Evolutionary conservation across 2,113 vertebrate species (phyloP), one percentile per base, ranked within the genome.

Genomic region (Plecotus auritus): DNA sequence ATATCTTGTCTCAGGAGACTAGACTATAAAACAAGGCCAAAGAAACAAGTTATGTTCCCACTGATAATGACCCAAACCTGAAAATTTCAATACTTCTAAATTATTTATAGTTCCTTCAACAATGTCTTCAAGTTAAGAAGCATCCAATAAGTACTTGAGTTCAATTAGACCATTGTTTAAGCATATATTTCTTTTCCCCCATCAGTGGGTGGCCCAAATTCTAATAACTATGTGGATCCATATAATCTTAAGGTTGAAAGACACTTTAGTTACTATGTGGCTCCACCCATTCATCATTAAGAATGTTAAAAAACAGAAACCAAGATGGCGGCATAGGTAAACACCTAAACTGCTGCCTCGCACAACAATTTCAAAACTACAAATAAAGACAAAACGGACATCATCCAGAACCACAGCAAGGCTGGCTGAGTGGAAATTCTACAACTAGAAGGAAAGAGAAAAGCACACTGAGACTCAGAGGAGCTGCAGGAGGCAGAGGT

Each of bases 1-100:
- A 99, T 93, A 78, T 99, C 99, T 56, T 99, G 97, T 59, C 99
- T 98, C 88, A 99, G 98, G 91, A 99, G 97, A 95, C 98, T 98
- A 26, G 99, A 95, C 99, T 99, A 97, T 47, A 98, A 98, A 96
- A 98, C 0, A 98, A 47, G 97, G 56, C 1, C 93, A 84, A 89
- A 16, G 45, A 95, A 91, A 94, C 18, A 56, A 86, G 74, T 97
- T 81, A 98, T 13, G 64, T 90, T 89, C 67, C 72, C 54, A 42
- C 0, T 67, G 56, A 82, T 30, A 84, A 2, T 11, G n/a, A 69
- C 22, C 16, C 66, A 93, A 91, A 73, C 9, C 32, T 59, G 40
- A 81, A 81, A 70, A 77, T 40, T 30, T 47, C 49, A 86, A 66
- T 35, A 77, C n/a, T 95, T 87, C 22, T 67, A 14, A 95, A 83